A percentile compares a stretch with the other conserved stretches of the same genome.
Evolutionary conservation across 2,113 vertebrate species (phyloP).

Genomic region (Chauna torquata): DNA sequence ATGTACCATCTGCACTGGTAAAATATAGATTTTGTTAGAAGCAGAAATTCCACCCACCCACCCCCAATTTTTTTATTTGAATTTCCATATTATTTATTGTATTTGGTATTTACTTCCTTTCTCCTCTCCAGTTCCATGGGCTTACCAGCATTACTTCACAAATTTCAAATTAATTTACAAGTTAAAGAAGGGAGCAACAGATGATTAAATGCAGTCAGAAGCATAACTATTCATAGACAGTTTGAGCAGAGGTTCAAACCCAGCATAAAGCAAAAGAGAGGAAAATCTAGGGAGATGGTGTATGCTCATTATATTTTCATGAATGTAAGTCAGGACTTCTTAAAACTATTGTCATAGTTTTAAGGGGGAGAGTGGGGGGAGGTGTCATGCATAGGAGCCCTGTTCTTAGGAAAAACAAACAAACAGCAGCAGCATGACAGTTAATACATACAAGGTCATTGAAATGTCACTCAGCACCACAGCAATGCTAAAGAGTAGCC

Average conservation of each 20-base stretch:
- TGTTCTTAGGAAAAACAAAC: not conserved
- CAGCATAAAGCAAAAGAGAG: not conserved
- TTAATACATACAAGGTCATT: not conserved
- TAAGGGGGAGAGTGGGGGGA: too few species aligned
- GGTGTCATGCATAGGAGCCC: too few species aligned
- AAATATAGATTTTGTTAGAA: not conserved
- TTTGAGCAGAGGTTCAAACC: constrained; percentile 18
- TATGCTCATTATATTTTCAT: not conserved
- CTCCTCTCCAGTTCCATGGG: not conserved
- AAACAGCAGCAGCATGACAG: not conserved
- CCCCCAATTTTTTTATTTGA: not conserved
- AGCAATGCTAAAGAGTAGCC: not conserved
- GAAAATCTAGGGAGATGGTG: not conserved
- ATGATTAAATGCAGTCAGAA: not conserved
- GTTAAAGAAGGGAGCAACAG: not conserved
- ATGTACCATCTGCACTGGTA: not conserved
- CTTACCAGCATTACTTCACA: not conserved
- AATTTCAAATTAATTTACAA: not conserved
- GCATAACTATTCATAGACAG: not conserved
- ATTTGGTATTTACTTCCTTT: not conserved
- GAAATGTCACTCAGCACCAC: not conserved
- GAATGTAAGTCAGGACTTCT: fast-evolving
- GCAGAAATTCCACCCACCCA: too few species aligned
- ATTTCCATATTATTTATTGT: not conserved
- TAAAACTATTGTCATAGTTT: not conserved